Evolutionary conservation across 1,140 invertebrate genomes (phyloP).

Genomic region (Heterodera schachtii): DNA sequence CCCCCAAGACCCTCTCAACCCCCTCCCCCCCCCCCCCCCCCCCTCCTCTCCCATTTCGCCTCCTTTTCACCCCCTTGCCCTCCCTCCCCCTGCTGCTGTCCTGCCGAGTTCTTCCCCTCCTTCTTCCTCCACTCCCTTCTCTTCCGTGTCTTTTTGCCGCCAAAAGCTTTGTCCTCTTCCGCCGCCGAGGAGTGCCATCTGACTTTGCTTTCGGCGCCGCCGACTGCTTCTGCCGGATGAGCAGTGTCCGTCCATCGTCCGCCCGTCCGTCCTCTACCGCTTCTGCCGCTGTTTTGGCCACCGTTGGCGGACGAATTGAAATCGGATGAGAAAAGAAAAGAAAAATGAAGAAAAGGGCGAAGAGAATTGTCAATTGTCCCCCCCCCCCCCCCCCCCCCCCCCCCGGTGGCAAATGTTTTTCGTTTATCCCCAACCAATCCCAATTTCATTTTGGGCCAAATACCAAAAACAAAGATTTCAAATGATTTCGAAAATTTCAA

Average conservation of each 20-base stretch:
- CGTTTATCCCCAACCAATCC: neutral
- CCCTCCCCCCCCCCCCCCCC: too few species aligned
- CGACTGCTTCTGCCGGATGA: neutral
- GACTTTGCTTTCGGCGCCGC: neutral
- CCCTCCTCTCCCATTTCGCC: too few species aligned
- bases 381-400: too few species aligned
- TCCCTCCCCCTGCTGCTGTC: too few species aligned
- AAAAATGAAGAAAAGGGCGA: too few species aligned
- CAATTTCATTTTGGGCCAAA: neutral
- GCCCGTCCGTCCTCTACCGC: neutral
- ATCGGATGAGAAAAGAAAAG: neutral
- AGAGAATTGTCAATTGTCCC: neutral
- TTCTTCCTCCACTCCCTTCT: neutral
- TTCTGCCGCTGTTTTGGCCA: neutral
- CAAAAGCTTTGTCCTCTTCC: conserved; percentile 4
- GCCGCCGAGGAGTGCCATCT: neutral
- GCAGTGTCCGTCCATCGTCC: too few species aligned
- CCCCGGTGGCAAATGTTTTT: neutral
- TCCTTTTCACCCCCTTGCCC: too few species aligned
- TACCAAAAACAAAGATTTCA: too few species aligned
- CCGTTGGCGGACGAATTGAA: conserved; percentile 2
- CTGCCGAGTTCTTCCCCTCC: neutral
- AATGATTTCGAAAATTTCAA: too few species aligned
- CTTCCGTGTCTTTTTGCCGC: neutral
- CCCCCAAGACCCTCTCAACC: too few species aligned